Conservation (phyloP, 2,888 invertebrate species). For the Branchellion lobata region DNA sequence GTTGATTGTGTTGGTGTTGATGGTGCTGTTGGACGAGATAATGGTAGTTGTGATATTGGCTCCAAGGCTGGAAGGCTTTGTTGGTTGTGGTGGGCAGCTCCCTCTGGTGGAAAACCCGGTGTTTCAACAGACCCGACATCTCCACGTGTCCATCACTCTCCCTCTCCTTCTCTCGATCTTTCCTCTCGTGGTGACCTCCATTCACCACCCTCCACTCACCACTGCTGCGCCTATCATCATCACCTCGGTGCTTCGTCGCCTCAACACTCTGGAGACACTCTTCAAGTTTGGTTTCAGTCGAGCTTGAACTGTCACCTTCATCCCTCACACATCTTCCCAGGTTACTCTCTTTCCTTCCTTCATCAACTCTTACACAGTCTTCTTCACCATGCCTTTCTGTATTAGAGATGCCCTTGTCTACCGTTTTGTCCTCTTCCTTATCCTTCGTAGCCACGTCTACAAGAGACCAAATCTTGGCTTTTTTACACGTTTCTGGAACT, state of each 20-base stretch:
- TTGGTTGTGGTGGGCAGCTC: neutral
- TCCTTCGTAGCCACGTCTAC: slow-evolving; percentile 34
- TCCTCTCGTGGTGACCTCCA: neutral
- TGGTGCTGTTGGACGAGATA: slow-evolving; percentile 4
- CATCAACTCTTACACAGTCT: no score
- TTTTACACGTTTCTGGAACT: neutral
- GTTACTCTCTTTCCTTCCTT: no score
- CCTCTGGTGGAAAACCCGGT: neutral
- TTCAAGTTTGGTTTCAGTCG: neutral
- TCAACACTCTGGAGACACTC: no score
- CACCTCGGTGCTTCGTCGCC: neutral
- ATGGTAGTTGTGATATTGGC: slow-evolving; percentile 6
- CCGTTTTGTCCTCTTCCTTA: no score
- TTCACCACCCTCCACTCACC: neutral
- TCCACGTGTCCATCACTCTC: neutral
- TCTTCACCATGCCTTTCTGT: no score
- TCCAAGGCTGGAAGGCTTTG: slow-evolving; percentile 35
- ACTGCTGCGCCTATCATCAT: neutral
- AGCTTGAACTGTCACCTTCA: neutral
- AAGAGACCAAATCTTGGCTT: slow-evolving; percentile 35
- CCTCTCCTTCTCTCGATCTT: neutral
- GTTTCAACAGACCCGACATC: neutral
- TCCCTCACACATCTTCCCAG: no score
- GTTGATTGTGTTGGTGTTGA: neutral
- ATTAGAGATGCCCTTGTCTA: no score